Conservation (phyloP, 2,888 invertebrate genomes). For the Meghimatium bilineatum region DNA sequence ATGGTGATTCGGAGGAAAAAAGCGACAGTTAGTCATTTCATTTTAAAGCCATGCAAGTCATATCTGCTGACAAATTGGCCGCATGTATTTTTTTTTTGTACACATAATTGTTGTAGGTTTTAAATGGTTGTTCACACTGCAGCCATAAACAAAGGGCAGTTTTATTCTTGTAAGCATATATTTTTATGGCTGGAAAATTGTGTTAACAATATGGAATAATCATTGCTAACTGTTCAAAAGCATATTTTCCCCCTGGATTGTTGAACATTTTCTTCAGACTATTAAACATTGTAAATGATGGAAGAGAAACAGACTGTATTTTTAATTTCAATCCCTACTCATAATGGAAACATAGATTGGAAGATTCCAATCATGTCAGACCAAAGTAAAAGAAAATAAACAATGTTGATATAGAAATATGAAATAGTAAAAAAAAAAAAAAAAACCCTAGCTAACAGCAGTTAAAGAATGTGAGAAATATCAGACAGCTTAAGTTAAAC, state of each 20-base stretch:
- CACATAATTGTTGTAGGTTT: neutral
- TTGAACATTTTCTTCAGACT: conserved; percentile 29
- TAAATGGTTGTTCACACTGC: conserved; percentile 5
- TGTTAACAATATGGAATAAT: neutral
- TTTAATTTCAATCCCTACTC: no score
- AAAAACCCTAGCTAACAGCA: no score
- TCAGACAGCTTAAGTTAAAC: no score
- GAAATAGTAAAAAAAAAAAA: no score
- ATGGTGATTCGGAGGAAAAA: conserved; percentile 11
- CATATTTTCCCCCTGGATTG: neutral
- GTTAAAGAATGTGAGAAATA: no score
- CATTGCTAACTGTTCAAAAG: neutral
- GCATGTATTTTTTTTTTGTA: neutral
- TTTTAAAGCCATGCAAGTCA: neutral
- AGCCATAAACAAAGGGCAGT: neutral
- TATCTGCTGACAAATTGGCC: conserved; percentile 14
- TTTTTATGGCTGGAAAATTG: neutral
- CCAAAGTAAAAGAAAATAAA: no score
- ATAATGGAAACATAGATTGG: no score
- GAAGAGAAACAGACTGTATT: no score
- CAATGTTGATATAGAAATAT: no score
- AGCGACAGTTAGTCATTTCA: conserved; percentile 36
- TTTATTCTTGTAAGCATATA: neutral
- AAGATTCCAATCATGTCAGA: no score
- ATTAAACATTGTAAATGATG: neutral